These are phyloP conservation scores for Numenius phaeopus DNA, from an alignment of 2,797 vertebrate species.

Conservation along the genomic window DNA sequence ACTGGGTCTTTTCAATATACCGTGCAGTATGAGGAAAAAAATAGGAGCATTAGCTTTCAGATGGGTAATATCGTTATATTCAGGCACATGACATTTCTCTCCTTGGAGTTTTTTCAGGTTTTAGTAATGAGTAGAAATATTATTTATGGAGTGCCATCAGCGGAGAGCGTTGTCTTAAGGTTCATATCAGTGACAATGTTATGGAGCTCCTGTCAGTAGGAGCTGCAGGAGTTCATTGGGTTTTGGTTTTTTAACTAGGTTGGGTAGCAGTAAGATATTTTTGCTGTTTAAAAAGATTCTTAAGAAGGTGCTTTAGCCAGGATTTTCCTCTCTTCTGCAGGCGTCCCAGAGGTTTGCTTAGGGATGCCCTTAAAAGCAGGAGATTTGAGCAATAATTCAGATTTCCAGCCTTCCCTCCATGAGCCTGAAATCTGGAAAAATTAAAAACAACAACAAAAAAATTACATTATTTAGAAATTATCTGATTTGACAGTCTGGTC, in stretches of 20 bases:
- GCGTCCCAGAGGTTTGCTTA: not conserved
- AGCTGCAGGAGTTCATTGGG: slow-evolving; percentile 23
- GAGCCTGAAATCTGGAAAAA: not conserved
- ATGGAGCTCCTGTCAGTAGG: slow-evolving; percentile 26
- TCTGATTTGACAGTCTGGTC: not conserved
- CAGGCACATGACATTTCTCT: slow-evolving; percentile 47
- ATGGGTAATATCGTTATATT: not conserved
- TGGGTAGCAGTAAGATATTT: slow-evolving; percentile 37
- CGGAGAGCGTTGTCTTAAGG: not conserved
- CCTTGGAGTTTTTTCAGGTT: slow-evolving; percentile 14
- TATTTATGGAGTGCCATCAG: slow-evolving; percentile 53
- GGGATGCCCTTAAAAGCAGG: not conserved
- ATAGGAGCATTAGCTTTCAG: slow-evolving; percentile 36
- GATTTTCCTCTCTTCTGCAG: not conserved
- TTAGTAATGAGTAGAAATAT: slow-evolving; percentile 45
- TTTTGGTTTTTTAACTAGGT: slow-evolving; percentile 31
- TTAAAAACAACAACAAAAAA: not conserved
- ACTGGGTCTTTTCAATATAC: slow-evolving; percentile 34
- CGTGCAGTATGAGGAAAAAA: slow-evolving; percentile 8
- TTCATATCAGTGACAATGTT: slow-evolving; percentile 41
- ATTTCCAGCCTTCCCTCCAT: not conserved
- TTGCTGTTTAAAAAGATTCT: not conserved
- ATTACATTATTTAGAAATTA: not conserved
- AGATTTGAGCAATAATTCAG: not conserved
- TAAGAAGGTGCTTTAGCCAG: not conserved